phyloP scores from a whole-genome alignment of 1,140 invertebrate species.

The Calephelis virginiensis region DNA sequence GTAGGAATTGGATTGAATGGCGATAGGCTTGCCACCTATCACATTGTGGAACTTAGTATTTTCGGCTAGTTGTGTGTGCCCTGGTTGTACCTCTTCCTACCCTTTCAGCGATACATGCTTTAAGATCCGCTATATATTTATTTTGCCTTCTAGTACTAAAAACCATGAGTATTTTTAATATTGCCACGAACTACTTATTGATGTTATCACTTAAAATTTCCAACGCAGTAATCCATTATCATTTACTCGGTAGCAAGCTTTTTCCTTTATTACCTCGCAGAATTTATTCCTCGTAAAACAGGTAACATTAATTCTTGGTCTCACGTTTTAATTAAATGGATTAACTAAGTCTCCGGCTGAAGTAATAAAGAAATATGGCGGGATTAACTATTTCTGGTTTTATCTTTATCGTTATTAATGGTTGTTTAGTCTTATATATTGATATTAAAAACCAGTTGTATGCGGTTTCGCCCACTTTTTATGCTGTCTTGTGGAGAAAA shows the following conservation, averaged over 20 bases:
- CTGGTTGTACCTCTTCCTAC: too few relatives aligned
- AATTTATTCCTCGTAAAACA: slow-evolving; percentile 12
- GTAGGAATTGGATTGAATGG: too few relatives aligned
- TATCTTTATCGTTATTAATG: too few relatives aligned
- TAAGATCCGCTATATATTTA: too few relatives aligned
- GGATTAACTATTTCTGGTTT: neutral
- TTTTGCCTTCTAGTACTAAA: too few relatives aligned
- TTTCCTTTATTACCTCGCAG: neutral
- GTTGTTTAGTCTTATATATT: too few relatives aligned
- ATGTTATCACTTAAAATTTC: neutral
- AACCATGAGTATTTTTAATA: neutral
- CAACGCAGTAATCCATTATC: slow-evolving; percentile 13
- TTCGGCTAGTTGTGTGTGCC: too few relatives aligned
- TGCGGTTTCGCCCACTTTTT: too few relatives aligned
- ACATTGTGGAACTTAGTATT: too few relatives aligned
- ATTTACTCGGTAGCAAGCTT: slow-evolving; percentile 4
- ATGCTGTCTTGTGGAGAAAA: too few relatives aligned
- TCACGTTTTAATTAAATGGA: slow-evolving; percentile 14
- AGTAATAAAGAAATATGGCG: slow-evolving; percentile 4
- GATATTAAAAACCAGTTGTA: neutral
- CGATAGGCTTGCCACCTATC: too few relatives aligned
- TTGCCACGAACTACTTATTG: neutral
- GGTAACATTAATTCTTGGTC: slow-evolving; percentile 9
- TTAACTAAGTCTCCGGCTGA: slow-evolving; percentile 2
- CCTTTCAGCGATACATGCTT: too few relatives aligned